A percentile compares a stretch with the other conserved stretches of the same genome.
Evolutionary conservation across 2,888 invertebrate genomes (phyloP).

Genomic region (Mythimna ferrago): DNA sequence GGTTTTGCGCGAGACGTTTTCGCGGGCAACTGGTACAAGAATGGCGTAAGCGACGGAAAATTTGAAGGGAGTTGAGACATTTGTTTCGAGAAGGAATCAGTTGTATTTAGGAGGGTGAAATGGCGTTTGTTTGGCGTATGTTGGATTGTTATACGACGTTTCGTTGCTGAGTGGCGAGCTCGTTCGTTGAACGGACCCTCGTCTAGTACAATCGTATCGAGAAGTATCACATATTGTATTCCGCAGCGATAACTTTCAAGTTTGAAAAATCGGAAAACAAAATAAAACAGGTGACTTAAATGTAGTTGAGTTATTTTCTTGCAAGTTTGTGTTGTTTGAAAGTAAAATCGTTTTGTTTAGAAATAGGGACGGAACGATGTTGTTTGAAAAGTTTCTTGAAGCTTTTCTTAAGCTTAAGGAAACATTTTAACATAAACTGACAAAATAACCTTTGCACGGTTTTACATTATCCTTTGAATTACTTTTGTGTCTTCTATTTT

Average conservation of each 20-base stretch:
- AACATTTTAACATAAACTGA: constrained; percentile 20
- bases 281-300: constrained; percentile 62
- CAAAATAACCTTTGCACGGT: not conserved
- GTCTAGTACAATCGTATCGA: constrained; percentile 83
- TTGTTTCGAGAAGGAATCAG: constrained; percentile 69
- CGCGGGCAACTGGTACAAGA: constrained; percentile 64
- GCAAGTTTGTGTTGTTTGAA: constrained; percentile 33
- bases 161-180: constrained; percentile 71
- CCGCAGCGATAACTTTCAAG: constrained; percentile 64
- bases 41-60: constrained; percentile 72
- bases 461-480: not conserved
- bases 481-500: not conserved
- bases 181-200: constrained; percentile 88
- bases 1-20: constrained; percentile 73
- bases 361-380: constrained; percentile 23
- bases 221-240: constrained; percentile 80
- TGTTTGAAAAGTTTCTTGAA: constrained; percentile 32
- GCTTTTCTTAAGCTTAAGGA: constrained; percentile 25
- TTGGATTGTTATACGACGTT: constrained; percentile 78
- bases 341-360: constrained; percentile 27
- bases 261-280: constrained; percentile 64
- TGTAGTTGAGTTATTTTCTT: constrained; percentile 46
- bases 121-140: constrained; percentile 70
- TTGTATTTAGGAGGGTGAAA: constrained; percentile 71
- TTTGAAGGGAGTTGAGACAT: constrained; percentile 72